A percentile compares a stretch with the other conserved stretches of the same genome.
Conservation (phyloP, 30 jellyfish, hydroid and myxozoan genomes). For the Euphysa ruthae region DNA sequence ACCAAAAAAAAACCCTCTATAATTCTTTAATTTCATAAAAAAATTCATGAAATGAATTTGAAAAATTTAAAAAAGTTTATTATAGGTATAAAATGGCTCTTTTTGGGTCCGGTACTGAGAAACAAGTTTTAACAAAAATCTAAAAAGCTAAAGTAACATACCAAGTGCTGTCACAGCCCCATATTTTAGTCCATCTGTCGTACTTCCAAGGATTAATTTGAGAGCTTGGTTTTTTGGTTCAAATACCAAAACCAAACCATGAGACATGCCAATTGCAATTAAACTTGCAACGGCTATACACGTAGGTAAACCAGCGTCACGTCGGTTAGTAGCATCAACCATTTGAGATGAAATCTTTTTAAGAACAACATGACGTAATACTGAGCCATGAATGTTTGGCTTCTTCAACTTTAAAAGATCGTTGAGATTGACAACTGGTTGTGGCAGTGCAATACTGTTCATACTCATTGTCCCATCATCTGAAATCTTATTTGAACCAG, state of each 20-base stretch:
- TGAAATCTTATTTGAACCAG: not conserved
- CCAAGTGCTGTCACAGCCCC: conserved; percentile 98
- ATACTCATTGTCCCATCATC: conserved; percentile 52
- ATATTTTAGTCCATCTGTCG: conserved; percentile 87
- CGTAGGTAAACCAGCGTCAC: conserved; percentile 99
- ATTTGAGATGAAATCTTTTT: conserved; percentile 85
- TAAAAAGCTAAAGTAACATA: not conserved
- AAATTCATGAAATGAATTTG: too few species aligned
- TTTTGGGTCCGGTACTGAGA: too few species aligned
- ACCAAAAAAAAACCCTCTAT: too few species aligned
- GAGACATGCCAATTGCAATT: conserved; percentile 96
- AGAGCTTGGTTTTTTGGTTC: conserved; percentile 96
- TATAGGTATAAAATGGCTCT: too few species aligned
- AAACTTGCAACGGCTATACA: conserved; percentile 84
- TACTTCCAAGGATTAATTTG: conserved; percentile 74
- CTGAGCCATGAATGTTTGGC: conserved; percentile 76
- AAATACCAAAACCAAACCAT: conserved; percentile 84
- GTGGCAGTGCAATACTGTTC: conserved; percentile 43
- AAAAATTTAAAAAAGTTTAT: too few species aligned
- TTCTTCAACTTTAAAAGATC: conserved; percentile 43
- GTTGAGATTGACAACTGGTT: not conserved
- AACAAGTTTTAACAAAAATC: not conserved
- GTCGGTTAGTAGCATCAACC: conserved; percentile 90
- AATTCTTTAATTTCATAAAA: too few species aligned
- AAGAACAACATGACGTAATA: conserved; percentile 84